Conservation (phyloP, 1,140 invertebrate species). For the Drosophila eugracilis region DNA sequence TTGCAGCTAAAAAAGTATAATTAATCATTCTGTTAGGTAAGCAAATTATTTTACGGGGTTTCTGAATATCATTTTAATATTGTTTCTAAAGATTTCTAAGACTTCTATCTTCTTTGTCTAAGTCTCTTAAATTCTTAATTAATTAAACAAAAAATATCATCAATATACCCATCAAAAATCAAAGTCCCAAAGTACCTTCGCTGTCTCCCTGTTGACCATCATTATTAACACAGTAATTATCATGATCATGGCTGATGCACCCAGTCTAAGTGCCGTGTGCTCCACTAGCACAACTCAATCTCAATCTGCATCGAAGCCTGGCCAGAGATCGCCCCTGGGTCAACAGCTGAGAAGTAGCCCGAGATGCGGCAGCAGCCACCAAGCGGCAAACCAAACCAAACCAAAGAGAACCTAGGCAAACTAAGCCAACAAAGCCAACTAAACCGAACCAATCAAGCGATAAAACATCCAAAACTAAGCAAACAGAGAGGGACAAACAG, state of each 20-base stretch:
- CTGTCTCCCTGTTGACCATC: neutral
- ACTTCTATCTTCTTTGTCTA: too few relatives aligned
- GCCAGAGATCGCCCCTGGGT: conserved; percentile 58
- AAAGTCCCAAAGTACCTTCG: too few relatives aligned
- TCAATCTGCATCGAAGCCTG: conserved; percentile 35
- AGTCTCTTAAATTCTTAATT: too few relatives aligned
- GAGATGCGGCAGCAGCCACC: conserved; percentile 59
- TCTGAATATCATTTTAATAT: too few relatives aligned
- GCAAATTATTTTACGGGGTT: too few relatives aligned
- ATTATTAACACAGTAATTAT: conserved; percentile 46
- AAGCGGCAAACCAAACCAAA: conserved; percentile 69
- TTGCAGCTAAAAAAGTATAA: too few relatives aligned
- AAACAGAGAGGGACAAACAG: conserved; percentile 61
- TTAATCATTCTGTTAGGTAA: too few relatives aligned
- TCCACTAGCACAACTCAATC: conserved; percentile 69
- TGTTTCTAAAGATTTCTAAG: too few relatives aligned
- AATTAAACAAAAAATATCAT: too few relatives aligned
- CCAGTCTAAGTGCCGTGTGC: conserved; percentile 43
- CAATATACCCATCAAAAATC: too few relatives aligned
- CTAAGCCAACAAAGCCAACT: conserved; percentile 53
- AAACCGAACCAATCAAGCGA: conserved; percentile 70
- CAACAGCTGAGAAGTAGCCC: conserved; percentile 37
- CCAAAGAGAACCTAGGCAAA: conserved; percentile 31
- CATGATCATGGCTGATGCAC: conserved; percentile 44
- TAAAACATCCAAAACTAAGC: conserved; percentile 80